Evolutionary conservation across 2,113 vertebrate genomes (phyloP).

Genomic region (Stigmatopora nigra): DNA sequence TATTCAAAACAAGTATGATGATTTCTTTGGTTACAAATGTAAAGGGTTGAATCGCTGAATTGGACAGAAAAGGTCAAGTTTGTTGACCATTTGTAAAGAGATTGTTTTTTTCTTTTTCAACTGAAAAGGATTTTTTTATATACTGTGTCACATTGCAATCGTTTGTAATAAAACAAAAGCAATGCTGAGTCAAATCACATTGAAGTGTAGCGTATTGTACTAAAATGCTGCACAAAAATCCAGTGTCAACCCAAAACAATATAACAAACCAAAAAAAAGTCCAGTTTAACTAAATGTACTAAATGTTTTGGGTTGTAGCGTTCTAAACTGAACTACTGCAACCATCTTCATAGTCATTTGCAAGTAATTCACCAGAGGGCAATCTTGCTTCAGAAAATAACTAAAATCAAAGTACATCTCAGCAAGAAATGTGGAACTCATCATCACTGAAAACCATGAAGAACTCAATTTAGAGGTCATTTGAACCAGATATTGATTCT

Average conservation of each 20-base stretch:
- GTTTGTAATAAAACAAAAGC: slow-evolving; percentile 66
- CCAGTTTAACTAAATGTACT: background rate
- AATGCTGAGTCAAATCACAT: background rate
- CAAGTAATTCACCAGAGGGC: slow-evolving; percentile 59
- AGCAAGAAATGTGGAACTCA: too few species aligned
- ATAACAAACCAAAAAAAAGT: background rate
- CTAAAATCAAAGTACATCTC: too few species aligned
- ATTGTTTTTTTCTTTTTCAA: slow-evolving; percentile 8
- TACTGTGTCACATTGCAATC: slow-evolving; percentile 46
- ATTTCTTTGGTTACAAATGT: slow-evolving; percentile 24
- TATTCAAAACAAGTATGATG: slow-evolving; percentile 14
- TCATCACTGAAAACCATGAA: too few species aligned
- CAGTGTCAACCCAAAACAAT: background rate
- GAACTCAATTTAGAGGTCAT: too few species aligned
- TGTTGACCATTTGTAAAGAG: slow-evolving; percentile 27
- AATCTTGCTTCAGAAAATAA: slow-evolving; percentile 54
- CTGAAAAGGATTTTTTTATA: slow-evolving; percentile 8
- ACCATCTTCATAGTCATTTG: background rate
- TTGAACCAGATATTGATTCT: too few species aligned
- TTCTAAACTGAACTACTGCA: background rate
- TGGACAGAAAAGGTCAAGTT: slow-evolving; percentile 19
- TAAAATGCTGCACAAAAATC: background rate
- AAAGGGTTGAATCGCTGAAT: slow-evolving; percentile 28
- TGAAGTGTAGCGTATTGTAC: too few species aligned
- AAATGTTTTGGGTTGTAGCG: too few species aligned